Base-by-base conservation (phyloP, 2,113 vertebrate species). In the Myanophis thanlyinensis region DNA sequence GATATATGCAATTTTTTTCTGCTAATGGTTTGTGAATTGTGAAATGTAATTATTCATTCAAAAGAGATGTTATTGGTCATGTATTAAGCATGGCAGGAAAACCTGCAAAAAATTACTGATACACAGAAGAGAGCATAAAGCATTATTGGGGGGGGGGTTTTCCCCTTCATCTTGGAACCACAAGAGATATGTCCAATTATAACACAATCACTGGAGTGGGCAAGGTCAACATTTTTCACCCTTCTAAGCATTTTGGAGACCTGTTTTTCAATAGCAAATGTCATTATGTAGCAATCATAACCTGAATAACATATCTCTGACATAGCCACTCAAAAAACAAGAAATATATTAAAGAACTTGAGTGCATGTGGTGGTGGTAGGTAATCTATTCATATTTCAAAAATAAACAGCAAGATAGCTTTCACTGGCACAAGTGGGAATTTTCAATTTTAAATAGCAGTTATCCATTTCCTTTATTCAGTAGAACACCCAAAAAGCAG, bases 1-100 rank as follows among this genome's bases (percentile, higher is more conserved):
- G 73, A 94, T 94, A 56, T 46, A 94, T 88, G 95, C 96, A 92
- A 92, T 94, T 95, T 90, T 92, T 20, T 95, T 95, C 46, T 73
- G 93, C 87, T 87, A 95, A 87, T 4, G 23, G 93, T 84, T 80
- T 92, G 48, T 51, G 89, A 94, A 91, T 91, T 52, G 44, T 96
- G 27, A 90, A 88, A 27, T 88, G 96, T 93, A 94, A 95, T 95
- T 11, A 87, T 91, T 94, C 95, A 44, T 51, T 84, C 56, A 15
- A 0, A 2, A 80, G 93, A 47, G 53, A 95, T 15, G 94, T 89
- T 91, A 91, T 87, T 9, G 47, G 93, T 89, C 56, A 3, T 95
- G 49, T 8, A 92, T 93, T 52, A 91, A 91, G 94, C 95, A 90
- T 92, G 13, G 23, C 23, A 87, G 90, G 93, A 93, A 67, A 48